Conservation (phyloP, 2,113 vertebrate species). For the Eclectus roratus region DNA sequence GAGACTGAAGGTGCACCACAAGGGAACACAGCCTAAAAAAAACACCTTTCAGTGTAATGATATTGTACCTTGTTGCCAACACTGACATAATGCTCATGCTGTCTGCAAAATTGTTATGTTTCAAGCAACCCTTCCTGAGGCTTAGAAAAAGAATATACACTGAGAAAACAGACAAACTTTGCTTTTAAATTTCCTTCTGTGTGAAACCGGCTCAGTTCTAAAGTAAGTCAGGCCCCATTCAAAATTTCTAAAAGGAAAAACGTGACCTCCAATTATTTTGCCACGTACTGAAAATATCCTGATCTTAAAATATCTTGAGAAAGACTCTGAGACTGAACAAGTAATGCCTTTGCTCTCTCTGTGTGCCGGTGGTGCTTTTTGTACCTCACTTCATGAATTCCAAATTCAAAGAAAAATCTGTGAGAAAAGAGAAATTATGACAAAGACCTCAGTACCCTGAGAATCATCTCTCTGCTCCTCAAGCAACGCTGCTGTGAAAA, state of each 20-base stretch:
- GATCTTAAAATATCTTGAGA: constrained; percentile 36
- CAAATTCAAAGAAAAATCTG: constrained; percentile 7
- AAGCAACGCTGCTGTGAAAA: background rate
- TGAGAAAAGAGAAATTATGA: background rate
- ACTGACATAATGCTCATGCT: background rate
- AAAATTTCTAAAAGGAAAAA: constrained; percentile 21
- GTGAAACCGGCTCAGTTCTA: background rate
- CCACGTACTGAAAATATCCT: background rate
- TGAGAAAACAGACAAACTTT: background rate
- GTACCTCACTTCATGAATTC: background rate
- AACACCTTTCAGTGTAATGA: background rate
- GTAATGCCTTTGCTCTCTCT: background rate
- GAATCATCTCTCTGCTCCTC: background rate
- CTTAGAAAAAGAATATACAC: background rate
- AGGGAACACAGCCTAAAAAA: background rate
- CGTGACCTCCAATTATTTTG: constrained; percentile 2
- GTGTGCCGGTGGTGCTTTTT: background rate
- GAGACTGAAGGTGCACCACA: background rate
- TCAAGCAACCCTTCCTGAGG: background rate
- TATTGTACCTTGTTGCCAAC: background rate
- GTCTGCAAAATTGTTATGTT: background rate
- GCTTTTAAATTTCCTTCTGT: background rate
- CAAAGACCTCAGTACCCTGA: background rate
- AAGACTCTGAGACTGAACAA: background rate
- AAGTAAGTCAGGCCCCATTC: background rate